Percentiles rank a stretch among this genome's conserved stretches.
Conservation (phyloP, 2,113 vertebrate genomes). For the Chaetops frenatus region DNA sequence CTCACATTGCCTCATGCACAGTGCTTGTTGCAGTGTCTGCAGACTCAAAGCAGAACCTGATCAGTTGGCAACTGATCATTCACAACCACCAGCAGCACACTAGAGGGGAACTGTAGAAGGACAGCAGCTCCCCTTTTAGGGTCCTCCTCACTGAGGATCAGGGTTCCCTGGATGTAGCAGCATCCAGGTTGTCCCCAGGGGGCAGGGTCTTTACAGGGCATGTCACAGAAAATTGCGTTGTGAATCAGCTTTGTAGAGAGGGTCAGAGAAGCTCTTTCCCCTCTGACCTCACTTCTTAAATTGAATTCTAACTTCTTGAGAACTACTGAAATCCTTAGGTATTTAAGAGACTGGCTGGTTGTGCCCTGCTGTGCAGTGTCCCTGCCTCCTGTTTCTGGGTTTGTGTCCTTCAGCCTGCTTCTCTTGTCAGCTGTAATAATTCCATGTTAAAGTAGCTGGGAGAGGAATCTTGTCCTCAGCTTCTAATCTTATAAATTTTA, state of each 20-base stretch:
- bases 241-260: background rate
- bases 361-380: background rate
- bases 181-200: background rate
- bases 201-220: background rate
- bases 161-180: background rate
- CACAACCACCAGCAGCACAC: background rate
- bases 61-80: background rate
- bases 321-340: background rate
- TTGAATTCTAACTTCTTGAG: background rate
- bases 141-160: background rate
- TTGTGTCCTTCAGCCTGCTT: background rate
- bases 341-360: background rate
- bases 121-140: background rate
- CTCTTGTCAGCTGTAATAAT: background rate
- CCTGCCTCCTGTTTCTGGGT: background rate
- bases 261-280: background rate
- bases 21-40: fast-evolving
- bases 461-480: background rate
- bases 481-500: background rate
- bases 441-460: background rate
- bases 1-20: fast-evolving
- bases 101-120: background rate
- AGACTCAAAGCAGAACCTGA: background rate
- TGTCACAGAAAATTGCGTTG: background rate
- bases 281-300: background rate